Conservation (phyloP, 2,797 vertebrate species). For the Sternarchorhynchus goeldii region DNA sequence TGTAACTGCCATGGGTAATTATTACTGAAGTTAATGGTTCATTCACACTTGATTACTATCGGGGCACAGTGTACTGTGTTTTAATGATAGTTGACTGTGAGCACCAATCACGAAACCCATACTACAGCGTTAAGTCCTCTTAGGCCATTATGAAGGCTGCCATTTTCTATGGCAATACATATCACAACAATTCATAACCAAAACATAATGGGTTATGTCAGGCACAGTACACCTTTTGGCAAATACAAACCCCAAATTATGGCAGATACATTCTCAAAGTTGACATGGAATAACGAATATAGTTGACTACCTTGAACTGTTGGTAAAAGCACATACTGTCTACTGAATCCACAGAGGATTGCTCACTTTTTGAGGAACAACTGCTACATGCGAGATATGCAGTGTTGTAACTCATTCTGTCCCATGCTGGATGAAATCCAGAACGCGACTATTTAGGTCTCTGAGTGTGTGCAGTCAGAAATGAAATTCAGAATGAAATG, state of each 20-base stretch:
- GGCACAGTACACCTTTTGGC: no score
- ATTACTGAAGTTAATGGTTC: constrained; percentile 15
- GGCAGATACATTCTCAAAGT: neutral
- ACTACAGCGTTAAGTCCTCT: neutral
- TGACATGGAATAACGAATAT: neutral
- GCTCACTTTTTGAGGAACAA: neutral
- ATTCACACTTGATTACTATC: neutral
- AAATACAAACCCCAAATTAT: neutral
- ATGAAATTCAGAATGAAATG: no score
- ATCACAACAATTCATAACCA: neutral
- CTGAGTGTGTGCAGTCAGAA: no score
- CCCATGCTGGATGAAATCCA: no score
- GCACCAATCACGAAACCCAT: neutral
- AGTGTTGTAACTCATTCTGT: neutral
- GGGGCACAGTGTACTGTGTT: neutral
- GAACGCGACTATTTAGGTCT: no score
- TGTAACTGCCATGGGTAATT: constrained; percentile 31
- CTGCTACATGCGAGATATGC: neutral
- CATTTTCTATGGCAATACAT: neutral
- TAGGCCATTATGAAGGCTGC: neutral
- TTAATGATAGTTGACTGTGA: neutral
- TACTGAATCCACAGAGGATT: neutral
- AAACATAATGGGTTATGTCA: neutral
- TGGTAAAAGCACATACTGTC: neutral
- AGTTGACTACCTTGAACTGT: neutral